phyloP scores from a whole-genome alignment of 2,113 vertebrate genomes.

The Uropsilus gracilis region DNA sequence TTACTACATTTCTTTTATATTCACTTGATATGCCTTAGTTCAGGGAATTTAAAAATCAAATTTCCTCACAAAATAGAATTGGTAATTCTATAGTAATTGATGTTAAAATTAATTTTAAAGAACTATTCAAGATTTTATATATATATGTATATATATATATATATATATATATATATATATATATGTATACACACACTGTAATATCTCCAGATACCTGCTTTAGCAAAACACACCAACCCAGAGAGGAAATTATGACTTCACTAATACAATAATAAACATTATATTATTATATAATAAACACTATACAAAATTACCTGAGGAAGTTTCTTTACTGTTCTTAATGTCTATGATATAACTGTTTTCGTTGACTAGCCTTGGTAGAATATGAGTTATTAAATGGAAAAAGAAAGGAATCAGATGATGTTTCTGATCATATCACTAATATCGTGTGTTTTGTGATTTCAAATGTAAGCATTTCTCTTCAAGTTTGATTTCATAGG shows the following conservation, averaged over 20 bases:
- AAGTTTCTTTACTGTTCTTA: neutral
- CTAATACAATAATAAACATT: neutral
- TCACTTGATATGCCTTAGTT: neutral
- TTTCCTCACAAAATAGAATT: neutral
- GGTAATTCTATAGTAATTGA: neutral
- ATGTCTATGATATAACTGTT: neutral
- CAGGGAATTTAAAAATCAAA: neutral
- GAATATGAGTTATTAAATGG: neutral
- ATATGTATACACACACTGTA: too few relatives aligned
- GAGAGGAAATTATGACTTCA: neutral
- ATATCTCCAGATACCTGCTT: neutral
- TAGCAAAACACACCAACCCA: neutral
- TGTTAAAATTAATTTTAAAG: neutral
- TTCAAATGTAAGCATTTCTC: constrained; percentile 2
- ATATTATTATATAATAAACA: too few relatives aligned
- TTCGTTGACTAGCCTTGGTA: neutral
- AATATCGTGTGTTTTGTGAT: neutral
- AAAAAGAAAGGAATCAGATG: neutral
- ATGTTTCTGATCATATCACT: neutral
- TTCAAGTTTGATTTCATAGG: neutral
- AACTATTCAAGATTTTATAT: neutral
- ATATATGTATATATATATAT: too few relatives aligned
- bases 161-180: too few relatives aligned
- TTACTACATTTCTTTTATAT: neutral
- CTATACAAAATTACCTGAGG: neutral